Percentiles rank a stretch among this genome's conserved stretches.
Conservation (phyloP, 1,140 invertebrate genomes). For the Drosophila albomicans region DNA sequence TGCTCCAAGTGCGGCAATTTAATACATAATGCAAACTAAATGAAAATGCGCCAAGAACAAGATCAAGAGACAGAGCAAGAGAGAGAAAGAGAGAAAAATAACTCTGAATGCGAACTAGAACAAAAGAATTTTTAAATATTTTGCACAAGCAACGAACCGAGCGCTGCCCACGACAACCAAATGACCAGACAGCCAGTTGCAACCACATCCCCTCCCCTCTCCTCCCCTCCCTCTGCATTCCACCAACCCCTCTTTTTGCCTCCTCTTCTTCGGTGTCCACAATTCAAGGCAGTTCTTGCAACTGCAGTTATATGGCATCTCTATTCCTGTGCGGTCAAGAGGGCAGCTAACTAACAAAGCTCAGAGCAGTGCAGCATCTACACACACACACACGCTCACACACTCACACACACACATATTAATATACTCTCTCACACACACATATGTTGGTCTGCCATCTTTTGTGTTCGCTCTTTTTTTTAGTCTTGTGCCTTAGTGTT, state of each 20-base stretch:
- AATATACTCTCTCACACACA: slow-evolving; percentile 2
- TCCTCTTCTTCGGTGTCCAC: neutral
- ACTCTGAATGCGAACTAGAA: slow-evolving; percentile 34
- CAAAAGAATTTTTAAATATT: slow-evolving; percentile 83
- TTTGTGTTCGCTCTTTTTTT: slow-evolving; percentile 12
- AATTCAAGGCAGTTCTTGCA: slow-evolving; percentile 1
- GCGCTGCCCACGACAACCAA: slow-evolving; percentile 51
- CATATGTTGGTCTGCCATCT: neutral
- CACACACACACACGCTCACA: slow-evolving; percentile 9
- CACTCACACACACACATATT: neutral
- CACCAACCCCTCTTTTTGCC: too few relatives aligned
- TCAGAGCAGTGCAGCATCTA: slow-evolving; percentile 8
- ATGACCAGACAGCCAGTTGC: slow-evolving; percentile 27
- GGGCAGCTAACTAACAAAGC: slow-evolving; percentile 64
- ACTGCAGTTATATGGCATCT: neutral
- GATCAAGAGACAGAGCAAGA: neutral
- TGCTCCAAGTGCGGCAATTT: slow-evolving; percentile 73
- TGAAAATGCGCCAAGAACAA: slow-evolving; percentile 70
- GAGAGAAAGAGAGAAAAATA: neutral
- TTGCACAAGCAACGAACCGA: slow-evolving; percentile 58
- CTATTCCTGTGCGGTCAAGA: slow-evolving; percentile 46
- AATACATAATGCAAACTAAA: slow-evolving; percentile 83
- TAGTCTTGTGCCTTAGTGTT: slow-evolving; percentile 17
- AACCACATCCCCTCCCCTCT: slow-evolving; percentile 5
- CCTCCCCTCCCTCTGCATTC: too few relatives aligned